These are phyloP conservation scores for Crenichthys baileyi DNA, from an alignment of 2,797 vertebrate genomes.

Conservation along the genomic window DNA sequence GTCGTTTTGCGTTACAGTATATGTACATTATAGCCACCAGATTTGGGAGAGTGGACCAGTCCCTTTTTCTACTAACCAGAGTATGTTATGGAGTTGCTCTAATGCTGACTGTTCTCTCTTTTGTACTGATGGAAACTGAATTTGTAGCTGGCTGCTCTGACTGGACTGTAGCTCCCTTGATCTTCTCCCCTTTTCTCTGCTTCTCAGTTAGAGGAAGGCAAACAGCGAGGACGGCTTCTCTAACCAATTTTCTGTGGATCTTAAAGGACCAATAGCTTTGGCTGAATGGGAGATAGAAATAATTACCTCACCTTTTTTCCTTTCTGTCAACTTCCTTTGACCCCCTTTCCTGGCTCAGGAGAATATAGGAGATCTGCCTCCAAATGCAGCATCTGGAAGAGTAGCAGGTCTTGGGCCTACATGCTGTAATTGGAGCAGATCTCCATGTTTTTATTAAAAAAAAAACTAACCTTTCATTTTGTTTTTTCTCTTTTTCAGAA, in stretches of 20 bases:
- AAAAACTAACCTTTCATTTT: conserved; percentile 31
- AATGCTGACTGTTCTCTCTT: conserved; percentile 67
- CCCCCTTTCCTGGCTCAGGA: conserved; percentile 36
- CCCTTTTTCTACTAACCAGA: conserved; percentile 76
- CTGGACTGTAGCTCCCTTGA: conserved; percentile 63
- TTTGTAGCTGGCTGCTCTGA: conserved; percentile 66
- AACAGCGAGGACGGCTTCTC: conserved; percentile 72
- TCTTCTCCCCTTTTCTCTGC: conserved; percentile 57
- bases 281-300: conserved; percentile 73
- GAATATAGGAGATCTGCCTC: conserved; percentile 45
- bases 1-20: conserved; percentile 22
- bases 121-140: conserved; percentile 70
- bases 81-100: conserved; percentile 62
- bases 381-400: conserved; percentile 64
- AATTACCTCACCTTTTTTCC: conserved; percentile 61
- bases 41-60: conserved; percentile 67
- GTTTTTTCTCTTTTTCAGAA: conserved; percentile 69
- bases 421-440: conserved; percentile 68
- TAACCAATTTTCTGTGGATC: conserved; percentile 77
- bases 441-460: conserved; percentile 11
- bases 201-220: conserved; percentile 75
- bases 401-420: conserved; percentile 18
- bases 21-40: conserved; percentile 36
- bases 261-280: conserved; percentile 75
- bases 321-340: conserved; percentile 37